Evolutionary conservation across 2,113 vertebrate genomes (phyloP).

Genomic region (Anolis carolinensis): DNA sequence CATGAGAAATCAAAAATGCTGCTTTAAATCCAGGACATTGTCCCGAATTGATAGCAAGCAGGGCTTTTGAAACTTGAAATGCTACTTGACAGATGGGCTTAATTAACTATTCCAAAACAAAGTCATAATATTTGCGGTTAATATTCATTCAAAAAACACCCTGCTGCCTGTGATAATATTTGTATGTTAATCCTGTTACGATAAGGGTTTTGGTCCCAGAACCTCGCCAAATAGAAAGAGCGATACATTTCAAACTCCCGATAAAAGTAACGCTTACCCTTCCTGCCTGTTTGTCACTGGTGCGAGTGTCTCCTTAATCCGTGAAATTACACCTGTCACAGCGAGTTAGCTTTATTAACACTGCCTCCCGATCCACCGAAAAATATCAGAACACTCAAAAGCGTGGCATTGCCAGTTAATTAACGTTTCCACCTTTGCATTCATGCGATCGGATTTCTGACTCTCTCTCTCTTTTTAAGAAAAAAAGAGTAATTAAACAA

Average conservation of each 20-base stretch:
- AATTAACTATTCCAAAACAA: conserved; percentile 61
- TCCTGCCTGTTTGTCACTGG: conserved; percentile 20
- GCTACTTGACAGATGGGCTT: conserved; percentile 55
- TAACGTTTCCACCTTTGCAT: conserved; percentile 70
- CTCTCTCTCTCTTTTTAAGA: conserved; percentile 39
- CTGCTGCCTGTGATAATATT: conserved; percentile 64
- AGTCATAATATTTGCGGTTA: conserved; percentile 65
- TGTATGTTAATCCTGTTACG: conserved; percentile 63
- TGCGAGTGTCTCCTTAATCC: conserved; percentile 74
- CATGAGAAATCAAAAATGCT: not conserved
- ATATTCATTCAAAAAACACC: conserved; percentile 62
- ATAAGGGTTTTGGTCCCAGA: conserved; percentile 45
- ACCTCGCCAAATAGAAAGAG: conserved; percentile 55
- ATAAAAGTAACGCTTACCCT: conserved; percentile 7
- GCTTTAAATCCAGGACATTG: conserved; percentile 22
- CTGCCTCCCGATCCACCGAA: conserved; percentile 76
- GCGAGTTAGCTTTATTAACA: conserved; percentile 80
- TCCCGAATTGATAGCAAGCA: not conserved
- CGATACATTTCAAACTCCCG: conserved; percentile 31
- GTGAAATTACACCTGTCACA: conserved; percentile 88
- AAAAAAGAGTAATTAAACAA: conserved; percentile 73
- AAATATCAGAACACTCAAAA: conserved; percentile 73
- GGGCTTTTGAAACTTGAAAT: conserved; percentile 39
- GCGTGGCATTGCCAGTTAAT: conserved; percentile 78
- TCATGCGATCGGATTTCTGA: conserved; percentile 61